Evolutionary conservation across 2,113 vertebrate species (phyloP), one percentile per base, ranked within the genome.

Genomic region (Cyanoramphus novaezelandiae): DNA sequence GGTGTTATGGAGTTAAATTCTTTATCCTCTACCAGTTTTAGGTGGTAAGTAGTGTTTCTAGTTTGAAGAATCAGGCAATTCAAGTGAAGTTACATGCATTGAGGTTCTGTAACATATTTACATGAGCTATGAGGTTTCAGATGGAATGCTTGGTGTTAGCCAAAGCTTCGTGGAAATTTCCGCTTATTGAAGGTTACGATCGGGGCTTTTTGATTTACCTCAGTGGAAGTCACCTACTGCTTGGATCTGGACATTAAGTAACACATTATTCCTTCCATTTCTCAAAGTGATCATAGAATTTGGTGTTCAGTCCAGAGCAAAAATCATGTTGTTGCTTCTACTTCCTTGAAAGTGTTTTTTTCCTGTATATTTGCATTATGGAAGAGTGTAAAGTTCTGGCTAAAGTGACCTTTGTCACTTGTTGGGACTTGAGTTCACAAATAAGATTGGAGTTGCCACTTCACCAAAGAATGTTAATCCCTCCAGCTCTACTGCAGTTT

Each of bases 191-290:
- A 81, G 31, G 37, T 43, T 43, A 43, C 37, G 20, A 46, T 70
- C 28, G 28, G 76, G 18, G 7, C 17, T 33, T 82, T 82, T 4
- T 1, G 11, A 18, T 46, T 76, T 53, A 13, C 37, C 25, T 13
- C 17, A 29, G 8, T 81, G 24, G 21, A 64, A 52, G 52, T 33
- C 17, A 9, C 23, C 29, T 39, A 5, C 39, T 57, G 15, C 24
- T 75, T 70, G 37, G 8, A 33, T 57, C 33, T 80, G 68, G 23
- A 68, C 23, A 17, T 10, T 8, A 16, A 17, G 6, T 53, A 33
- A 52, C 65, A 44, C 0, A 1, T 50, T 44, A 59, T 0, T 1
- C 46, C 27, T 84, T 63, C 13, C 10, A 11, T n/a, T 75, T 75
- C 47, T 69, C 28, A 46, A 63, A 70, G 20, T 46, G 21, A 14